Evolutionary conservation across 30 jellyfish, hydroid and myxozoan genomes (phyloP).

Genomic region (Cassiopea xamachana): DNA sequence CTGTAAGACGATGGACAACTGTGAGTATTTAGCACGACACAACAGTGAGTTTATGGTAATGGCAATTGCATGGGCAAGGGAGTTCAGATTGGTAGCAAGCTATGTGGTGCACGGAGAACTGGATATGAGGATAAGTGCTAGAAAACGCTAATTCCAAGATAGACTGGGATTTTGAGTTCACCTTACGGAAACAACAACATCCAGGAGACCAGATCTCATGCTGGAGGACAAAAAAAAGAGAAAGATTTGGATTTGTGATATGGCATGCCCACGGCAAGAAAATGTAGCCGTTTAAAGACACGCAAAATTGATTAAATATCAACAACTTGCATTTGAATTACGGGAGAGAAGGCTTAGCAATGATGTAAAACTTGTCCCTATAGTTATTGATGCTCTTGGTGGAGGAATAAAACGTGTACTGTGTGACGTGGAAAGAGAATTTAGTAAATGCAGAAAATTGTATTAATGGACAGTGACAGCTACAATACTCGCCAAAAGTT

Average conservation of each 20-base stretch:
- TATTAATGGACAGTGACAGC: neutral
- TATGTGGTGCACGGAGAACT: neutral
- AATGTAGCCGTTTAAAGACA: neutral
- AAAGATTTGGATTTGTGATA: neutral
- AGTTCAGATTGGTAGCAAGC: neutral
- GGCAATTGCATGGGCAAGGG: neutral
- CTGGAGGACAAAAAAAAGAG: neutral
- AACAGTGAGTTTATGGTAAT: neutral
- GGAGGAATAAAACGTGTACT: too few relatives aligned
- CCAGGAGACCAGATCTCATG: neutral
- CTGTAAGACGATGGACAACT: too few relatives aligned
- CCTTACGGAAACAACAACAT: neutral
- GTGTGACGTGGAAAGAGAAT: neutral
- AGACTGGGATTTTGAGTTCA: slow-evolving; percentile 1
- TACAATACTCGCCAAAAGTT: too few relatives aligned
- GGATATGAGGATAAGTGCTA: neutral
- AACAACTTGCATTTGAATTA: neutral
- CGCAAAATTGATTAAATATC: neutral
- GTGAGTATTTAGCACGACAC: neutral
- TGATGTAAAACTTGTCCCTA: neutral
- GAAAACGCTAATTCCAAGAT: neutral
- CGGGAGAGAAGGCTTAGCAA: neutral
- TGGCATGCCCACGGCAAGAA: neutral
- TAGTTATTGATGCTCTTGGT: too few relatives aligned
- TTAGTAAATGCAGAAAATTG: neutral